Conservation (phyloP, 2,113 vertebrate genomes). For the Fregetta grallaria region DNA sequence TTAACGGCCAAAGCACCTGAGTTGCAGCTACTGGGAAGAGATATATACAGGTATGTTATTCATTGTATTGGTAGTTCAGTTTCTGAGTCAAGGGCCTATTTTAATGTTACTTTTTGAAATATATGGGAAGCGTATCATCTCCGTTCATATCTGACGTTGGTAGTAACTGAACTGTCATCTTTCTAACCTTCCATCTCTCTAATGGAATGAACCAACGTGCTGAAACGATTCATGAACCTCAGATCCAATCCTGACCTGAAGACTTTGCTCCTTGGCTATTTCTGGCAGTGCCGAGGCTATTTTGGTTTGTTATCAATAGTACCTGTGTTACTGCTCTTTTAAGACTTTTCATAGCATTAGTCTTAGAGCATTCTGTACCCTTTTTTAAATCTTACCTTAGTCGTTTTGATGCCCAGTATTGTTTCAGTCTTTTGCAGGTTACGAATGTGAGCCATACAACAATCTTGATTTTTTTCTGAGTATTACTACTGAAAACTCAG, state of each 20-base stretch:
- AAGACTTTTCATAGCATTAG: background rate
- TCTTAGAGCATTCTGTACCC: background rate
- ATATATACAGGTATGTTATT: background rate
- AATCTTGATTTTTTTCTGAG: constrained; percentile 90
- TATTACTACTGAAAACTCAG: constrained; percentile 83
- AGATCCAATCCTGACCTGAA: background rate
- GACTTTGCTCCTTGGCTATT: background rate
- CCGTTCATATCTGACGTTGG: background rate
- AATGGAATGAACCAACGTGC: background rate
- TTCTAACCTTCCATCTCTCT: background rate
- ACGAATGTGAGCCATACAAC: constrained; percentile 83
- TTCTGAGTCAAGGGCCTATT: background rate
- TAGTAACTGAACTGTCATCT: background rate
- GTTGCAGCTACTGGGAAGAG: background rate
- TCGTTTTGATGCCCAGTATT: background rate
- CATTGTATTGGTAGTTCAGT: background rate
- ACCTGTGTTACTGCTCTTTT: background rate
- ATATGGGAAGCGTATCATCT: background rate
- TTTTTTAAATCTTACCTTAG: background rate
- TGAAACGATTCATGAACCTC: background rate
- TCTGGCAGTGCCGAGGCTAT: background rate
- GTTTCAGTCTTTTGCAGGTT: constrained; percentile 66
- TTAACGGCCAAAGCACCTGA: background rate
- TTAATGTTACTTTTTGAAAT: background rate
- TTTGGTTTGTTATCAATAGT: background rate